Evolutionary conservation across 2,797 vertebrate genomes (phyloP).

Genomic region (Ctenopoma multispine): DNA sequence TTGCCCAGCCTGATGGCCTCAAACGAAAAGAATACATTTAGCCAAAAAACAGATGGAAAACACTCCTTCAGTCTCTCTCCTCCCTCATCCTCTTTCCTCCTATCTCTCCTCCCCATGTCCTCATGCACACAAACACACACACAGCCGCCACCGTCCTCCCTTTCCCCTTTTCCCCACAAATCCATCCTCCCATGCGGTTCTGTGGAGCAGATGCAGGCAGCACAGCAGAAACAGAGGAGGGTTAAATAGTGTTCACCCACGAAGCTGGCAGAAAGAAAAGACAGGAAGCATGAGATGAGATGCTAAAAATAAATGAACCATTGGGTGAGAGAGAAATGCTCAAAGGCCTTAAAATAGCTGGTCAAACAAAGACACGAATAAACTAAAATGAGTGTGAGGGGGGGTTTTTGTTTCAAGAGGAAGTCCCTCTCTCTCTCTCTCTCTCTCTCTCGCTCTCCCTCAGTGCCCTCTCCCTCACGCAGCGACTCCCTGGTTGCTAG

Average conservation of each 20-base stretch:
- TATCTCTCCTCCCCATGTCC: slow-evolving; percentile 43
- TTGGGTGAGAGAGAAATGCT: slow-evolving; percentile 67
- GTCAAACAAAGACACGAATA: slow-evolving; percentile 81
- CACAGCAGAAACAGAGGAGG: slow-evolving; percentile 62
- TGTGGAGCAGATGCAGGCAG: slow-evolving; percentile 71
- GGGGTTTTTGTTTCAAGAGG: slow-evolving; percentile 64
- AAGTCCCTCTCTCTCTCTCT: slow-evolving; percentile 63
- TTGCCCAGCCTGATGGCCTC: slow-evolving; percentile 65
- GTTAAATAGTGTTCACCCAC: slow-evolving; percentile 57
- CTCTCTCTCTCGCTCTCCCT: slow-evolving; percentile 12
- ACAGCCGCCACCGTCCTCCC: slow-evolving; percentile 39
- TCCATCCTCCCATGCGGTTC: slow-evolving; percentile 61
- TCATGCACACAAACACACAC: slow-evolving; percentile 38
- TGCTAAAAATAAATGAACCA: slow-evolving; percentile 78
- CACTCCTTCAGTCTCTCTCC: slow-evolving; percentile 68
- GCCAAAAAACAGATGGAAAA: slow-evolving; percentile 80
- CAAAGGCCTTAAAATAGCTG: slow-evolving; percentile 80
- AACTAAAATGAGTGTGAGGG: slow-evolving; percentile 68
- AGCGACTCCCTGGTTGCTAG: slow-evolving; percentile 84
- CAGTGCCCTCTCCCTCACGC: slow-evolving; percentile 31
- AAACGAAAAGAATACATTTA: slow-evolving; percentile 73
- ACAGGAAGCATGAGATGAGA: slow-evolving; percentile 64
- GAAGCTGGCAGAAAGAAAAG: slow-evolving; percentile 55
- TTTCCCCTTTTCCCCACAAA: slow-evolving; percentile 53
- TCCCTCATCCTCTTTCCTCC: slow-evolving; percentile 65